A percentile compares a stretch with the other conserved stretches of the same genome.
Evolutionary conservation across 1,140 invertebrate species (phyloP).

Genomic region (Medauroidea extradentata): DNA sequence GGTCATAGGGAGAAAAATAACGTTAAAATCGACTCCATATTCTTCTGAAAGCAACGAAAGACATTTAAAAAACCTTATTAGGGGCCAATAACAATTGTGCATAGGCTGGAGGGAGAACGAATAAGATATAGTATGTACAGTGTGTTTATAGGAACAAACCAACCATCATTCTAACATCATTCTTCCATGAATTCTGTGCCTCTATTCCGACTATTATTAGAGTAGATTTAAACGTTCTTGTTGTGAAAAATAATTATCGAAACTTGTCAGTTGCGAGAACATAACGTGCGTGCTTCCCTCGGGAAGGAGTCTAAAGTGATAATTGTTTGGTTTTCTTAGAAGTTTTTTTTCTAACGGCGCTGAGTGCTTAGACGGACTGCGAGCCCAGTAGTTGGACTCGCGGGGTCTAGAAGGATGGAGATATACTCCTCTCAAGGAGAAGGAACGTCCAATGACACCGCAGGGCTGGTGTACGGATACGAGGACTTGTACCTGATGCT

Average conservation of each 20-base stretch:
- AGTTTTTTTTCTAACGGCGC: too few species aligned
- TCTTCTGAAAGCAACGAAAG: not conserved
- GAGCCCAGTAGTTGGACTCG: too few species aligned
- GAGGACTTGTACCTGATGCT: not conserved
- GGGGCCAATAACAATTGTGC: not conserved
- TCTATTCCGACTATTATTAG: not conserved
- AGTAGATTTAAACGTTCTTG: not conserved
- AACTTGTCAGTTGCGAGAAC: too few species aligned
- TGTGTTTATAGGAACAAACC: not conserved
- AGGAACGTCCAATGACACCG: not conserved
- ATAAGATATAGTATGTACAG: not conserved
- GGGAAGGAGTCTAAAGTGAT: too few species aligned
- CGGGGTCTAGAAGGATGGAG: slow-evolving; percentile 16
- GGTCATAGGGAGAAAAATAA: not conserved
- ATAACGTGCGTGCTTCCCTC: too few species aligned
- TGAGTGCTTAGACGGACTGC: too few species aligned
- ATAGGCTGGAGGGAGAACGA: not conserved
- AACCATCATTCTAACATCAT: slow-evolving; percentile 8
- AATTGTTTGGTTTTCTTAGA: too few species aligned
- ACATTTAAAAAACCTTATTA: not conserved
- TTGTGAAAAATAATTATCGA: not conserved
- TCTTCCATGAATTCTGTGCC: slow-evolving; percentile 11
- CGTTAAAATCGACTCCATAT: not conserved
- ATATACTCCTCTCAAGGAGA: not conserved
- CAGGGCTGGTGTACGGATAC: not conserved